These are phyloP conservation scores for Sepiola atlantica DNA, from an alignment of 2,888 invertebrate genomes.

Conservation along the genomic window DNA sequence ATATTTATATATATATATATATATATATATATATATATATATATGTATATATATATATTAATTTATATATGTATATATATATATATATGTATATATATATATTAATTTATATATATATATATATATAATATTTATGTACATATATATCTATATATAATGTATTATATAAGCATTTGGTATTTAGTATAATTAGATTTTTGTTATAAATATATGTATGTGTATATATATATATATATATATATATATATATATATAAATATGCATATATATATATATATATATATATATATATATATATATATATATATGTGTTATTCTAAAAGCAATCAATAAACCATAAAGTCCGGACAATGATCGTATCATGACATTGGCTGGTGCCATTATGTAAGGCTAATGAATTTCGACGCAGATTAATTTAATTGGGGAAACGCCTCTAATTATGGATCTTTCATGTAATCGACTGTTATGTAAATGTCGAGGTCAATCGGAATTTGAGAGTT, in stretches of 20 bases:
- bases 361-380: too few species aligned
- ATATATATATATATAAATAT: background rate
- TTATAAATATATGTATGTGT: background rate
- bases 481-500: too few species aligned
- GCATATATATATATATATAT: constrained; percentile 1
- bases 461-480: too few species aligned
- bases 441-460: too few species aligned
- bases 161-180: too few species aligned
- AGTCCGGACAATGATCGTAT: too few species aligned
- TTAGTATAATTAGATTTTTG: background rate
- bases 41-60: background rate
- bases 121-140: background rate
- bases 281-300: background rate
- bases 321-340: background rate
- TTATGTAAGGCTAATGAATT: too few species aligned
- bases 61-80: background rate
- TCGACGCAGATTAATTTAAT: too few species aligned
- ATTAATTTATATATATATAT: background rate
- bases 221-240: constrained; percentile 32
- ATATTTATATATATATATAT: background rate
- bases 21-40: background rate
- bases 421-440: too few species aligned
- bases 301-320: background rate
- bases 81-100: background rate
- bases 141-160: background rate